Evolutionary conservation across 2,888 invertebrate genomes (phyloP).

Genomic region (Dromius quadrimaculatus): DNA sequence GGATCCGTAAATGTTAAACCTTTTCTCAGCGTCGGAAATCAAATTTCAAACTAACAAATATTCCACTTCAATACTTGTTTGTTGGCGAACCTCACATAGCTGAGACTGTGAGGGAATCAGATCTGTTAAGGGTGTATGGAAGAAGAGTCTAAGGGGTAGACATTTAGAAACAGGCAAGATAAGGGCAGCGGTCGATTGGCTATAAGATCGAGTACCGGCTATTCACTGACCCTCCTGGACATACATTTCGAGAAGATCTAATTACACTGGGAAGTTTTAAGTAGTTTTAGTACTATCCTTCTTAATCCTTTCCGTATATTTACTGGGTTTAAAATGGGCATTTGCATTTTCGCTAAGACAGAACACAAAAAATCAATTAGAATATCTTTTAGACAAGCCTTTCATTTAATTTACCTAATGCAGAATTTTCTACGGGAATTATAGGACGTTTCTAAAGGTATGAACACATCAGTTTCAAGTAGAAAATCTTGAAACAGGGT

Average conservation of each 20-base stretch:
- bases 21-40: constrained; percentile 56
- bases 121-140: background rate
- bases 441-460: too few relatives aligned
- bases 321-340: constrained; percentile 44
- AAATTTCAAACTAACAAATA: constrained; percentile 64
- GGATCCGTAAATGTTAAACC: constrained; percentile 39
- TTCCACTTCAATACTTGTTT: constrained; percentile 64
- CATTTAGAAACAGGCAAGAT: constrained; percentile 58
- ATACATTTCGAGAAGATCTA: constrained; percentile 59
- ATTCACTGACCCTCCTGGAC: constrained; percentile 62
- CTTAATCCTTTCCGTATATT: constrained; percentile 48
- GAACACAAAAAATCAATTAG: constrained; percentile 27
- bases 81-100: constrained; percentile 59
- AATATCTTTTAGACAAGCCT: constrained; percentile 21
- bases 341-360: constrained; percentile 38
- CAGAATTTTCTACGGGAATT: too few relatives aligned
- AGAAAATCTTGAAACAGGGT: too few relatives aligned
- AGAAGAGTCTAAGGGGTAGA: constrained; percentile 41
- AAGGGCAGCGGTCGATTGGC: constrained; percentile 61
- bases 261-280: constrained; percentile 51
- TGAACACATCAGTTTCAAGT: too few relatives aligned
- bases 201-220: constrained; percentile 63
- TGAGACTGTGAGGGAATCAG: constrained; percentile 59
- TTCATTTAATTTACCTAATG: background rate
- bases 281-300: constrained; percentile 50